phyloP scores from a whole-genome alignment of 2,797 vertebrate species.

The Coranthus polyacanthus region DNA sequence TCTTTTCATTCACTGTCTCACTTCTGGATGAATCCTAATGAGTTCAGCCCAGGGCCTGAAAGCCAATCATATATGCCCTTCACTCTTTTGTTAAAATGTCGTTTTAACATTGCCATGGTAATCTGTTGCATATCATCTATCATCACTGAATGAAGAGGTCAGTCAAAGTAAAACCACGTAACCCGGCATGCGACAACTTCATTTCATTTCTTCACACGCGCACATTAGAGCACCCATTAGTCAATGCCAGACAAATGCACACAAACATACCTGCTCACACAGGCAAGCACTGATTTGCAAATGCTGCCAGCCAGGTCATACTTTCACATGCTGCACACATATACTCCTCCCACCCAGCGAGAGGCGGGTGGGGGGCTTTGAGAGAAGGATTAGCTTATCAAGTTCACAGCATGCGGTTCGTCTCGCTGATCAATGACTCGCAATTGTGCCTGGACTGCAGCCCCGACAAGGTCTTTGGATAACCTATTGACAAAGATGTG shows the following conservation, averaged over 20 bases:
- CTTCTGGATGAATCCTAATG: constrained; percentile 75
- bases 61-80: constrained; percentile 76
- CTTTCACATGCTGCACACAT: constrained; percentile 68
- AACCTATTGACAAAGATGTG: constrained; percentile 83
- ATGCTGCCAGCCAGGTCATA: constrained; percentile 25
- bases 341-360: constrained; percentile 50
- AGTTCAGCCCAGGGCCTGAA: constrained; percentile 58
- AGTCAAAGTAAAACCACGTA: constrained; percentile 37
- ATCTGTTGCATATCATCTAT: constrained; percentile 65
- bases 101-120: constrained; percentile 53
- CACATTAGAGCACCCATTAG: neutral
- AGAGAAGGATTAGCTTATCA: constrained; percentile 87
- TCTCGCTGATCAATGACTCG: constrained; percentile 83
- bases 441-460: constrained; percentile 76
- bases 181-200: constrained; percentile 39
- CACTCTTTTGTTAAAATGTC: constrained; percentile 67
- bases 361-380: constrained; percentile 74
- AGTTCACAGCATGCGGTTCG: constrained; percentile 75
- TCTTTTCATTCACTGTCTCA: constrained; percentile 67
- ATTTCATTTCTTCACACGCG: constrained; percentile 31
- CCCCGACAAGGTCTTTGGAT: constrained; percentile 84
- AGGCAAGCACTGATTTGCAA: constrained; percentile 27
- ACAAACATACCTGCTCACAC: constrained; percentile 7
- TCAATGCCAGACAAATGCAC: neutral
- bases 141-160: constrained; percentile 66